Base-by-base conservation (phyloP, 2,888 invertebrate genomes). In the Cyclophora punctaria region DNA sequence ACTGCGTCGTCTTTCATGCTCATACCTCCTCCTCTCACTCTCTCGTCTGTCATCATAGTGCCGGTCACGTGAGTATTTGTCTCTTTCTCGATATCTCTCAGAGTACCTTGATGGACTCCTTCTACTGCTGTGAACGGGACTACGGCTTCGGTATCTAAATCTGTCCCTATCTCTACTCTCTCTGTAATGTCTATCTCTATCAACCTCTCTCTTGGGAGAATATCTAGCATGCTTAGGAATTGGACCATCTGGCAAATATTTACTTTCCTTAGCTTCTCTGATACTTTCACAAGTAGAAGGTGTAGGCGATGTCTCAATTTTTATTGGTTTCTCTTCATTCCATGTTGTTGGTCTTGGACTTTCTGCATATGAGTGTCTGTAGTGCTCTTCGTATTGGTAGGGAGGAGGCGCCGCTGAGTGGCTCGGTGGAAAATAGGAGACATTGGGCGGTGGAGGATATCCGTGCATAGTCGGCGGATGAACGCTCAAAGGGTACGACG, bases 21-120 rank as follows among this genome's bases (percentile, higher is more conserved):
- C 75, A 63, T 69, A 56, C 58, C 68, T 74, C 48, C 67, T 76
- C 41, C 67, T 53, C 40, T 81, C 80, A 71, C 73, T 68, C 46
- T 78, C 73, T 48, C 62, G 58, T 48, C 62, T 58, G 42, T 62
- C 56, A 37, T 66, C 59, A 48, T 64, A 59, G 60, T 58, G 55
- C 64, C 65, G 56, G 34, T 58, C 53, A 34, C 53, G 56, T 20
- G 64, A 59, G 52, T 60, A 61, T 40, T 55, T 63, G 3, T 59
- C 56, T 48, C 51, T 50, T 46, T 58, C 57, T 35, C 49, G 50
- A 5, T 52, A 56, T 50, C 50, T 56, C 3, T 53, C 53, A 41
- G 48, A 49, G 7, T 52, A 47, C 49, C 56, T 53, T n/a, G 58
- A 67, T 37, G 73, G 73, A 56, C 78, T 78, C 49, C 69, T 66